Conservation (phyloP, 2,888 invertebrate genomes). For the Aphelenchoides bicaudatus region DNA sequence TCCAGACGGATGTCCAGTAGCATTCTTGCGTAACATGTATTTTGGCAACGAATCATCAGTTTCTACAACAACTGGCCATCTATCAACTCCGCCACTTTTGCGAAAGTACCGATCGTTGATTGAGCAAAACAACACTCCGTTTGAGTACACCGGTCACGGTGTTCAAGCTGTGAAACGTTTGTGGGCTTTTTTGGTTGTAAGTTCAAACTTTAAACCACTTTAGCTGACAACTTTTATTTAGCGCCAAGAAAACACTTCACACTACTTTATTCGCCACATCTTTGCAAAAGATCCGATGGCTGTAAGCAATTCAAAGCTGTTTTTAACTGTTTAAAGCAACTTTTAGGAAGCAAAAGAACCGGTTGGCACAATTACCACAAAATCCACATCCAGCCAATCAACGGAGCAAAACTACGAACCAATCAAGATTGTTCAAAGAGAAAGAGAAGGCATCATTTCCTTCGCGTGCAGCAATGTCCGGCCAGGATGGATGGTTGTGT, state of each 20-base stretch:
- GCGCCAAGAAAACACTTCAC: constrained; percentile 86
- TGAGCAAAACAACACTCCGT: constrained; percentile 91
- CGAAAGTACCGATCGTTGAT: constrained; percentile 79
- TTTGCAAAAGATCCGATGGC: constrained; percentile 65
- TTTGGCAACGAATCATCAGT: constrained; percentile 31
- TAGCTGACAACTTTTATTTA: constrained; percentile 91
- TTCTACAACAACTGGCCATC: constrained; percentile 3
- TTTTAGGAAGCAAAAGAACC: constrained; percentile 11
- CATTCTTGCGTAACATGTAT: constrained; percentile 50
- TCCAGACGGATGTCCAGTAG: constrained; percentile 52
- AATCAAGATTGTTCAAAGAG: constrained; percentile 84
- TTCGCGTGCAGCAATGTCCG: constrained; percentile 72
- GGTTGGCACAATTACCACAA: background rate
- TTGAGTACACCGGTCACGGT: constrained; percentile 70
- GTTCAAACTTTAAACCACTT: constrained; percentile 89
- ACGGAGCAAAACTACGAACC: constrained; percentile 8
- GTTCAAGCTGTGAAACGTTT: constrained; percentile 70
- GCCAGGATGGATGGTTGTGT: constrained; percentile 79
- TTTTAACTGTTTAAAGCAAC: too few species aligned
- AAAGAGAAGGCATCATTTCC: constrained; percentile 93
- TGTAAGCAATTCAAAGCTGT: constrained; percentile 4
- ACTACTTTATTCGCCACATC: constrained; percentile 88
- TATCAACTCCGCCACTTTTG: constrained; percentile 24
- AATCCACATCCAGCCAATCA: background rate
- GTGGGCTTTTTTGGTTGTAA: constrained; percentile 88